Percentiles rank a stretch among this genome's conserved stretches.
phyloP scores from a whole-genome alignment of 2,113 vertebrate species.

The Pithys albifrons region DNA sequence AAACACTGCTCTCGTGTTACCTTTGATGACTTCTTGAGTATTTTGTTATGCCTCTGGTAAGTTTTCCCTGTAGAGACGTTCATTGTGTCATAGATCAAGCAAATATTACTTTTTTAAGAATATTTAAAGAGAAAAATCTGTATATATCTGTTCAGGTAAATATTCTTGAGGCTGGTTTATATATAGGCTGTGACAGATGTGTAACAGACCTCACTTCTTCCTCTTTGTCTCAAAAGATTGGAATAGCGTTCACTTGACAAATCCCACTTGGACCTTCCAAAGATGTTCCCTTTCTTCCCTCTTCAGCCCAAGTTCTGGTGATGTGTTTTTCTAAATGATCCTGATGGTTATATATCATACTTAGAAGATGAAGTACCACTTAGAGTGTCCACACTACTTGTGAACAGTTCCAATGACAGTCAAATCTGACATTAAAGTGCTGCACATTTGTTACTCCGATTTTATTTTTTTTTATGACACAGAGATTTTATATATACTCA shows the following conservation, averaged over 20 bases:
- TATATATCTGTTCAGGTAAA: slow-evolving; percentile 52
- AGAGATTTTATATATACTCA: slow-evolving; percentile 10
- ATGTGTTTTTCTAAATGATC: slow-evolving; percentile 69
- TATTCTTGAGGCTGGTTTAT: slow-evolving; percentile 49
- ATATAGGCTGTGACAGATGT: slow-evolving; percentile 36
- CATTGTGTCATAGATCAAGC: slow-evolving; percentile 67
- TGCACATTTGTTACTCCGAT: slow-evolving; percentile 68
- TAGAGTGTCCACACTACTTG: slow-evolving; percentile 62
- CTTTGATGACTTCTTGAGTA: slow-evolving; percentile 59
- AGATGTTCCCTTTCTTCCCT: slow-evolving; percentile 47
- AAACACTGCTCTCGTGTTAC: slow-evolving; percentile 35
- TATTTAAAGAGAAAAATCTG: not conserved
- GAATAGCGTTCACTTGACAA: slow-evolving; percentile 53
- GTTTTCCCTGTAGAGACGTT: slow-evolving; percentile 47
- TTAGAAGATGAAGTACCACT: slow-evolving; percentile 59
- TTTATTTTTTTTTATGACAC: slow-evolving; percentile 13
- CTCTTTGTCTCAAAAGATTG: slow-evolving; percentile 22
- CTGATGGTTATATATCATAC: slow-evolving; percentile 55
- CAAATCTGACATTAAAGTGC: slow-evolving; percentile 70
- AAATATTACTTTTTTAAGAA: slow-evolving; percentile 62
- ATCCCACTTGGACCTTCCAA: slow-evolving; percentile 50
- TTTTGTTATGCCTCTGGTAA: slow-evolving; percentile 47
- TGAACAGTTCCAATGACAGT: slow-evolving; percentile 68
- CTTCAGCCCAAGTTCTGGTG: slow-evolving; percentile 47
- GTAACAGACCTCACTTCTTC: slow-evolving; percentile 51